Base-by-base conservation (phyloP, 2,888 invertebrate genomes). In the Troglohyphantes excavatus region DNA sequence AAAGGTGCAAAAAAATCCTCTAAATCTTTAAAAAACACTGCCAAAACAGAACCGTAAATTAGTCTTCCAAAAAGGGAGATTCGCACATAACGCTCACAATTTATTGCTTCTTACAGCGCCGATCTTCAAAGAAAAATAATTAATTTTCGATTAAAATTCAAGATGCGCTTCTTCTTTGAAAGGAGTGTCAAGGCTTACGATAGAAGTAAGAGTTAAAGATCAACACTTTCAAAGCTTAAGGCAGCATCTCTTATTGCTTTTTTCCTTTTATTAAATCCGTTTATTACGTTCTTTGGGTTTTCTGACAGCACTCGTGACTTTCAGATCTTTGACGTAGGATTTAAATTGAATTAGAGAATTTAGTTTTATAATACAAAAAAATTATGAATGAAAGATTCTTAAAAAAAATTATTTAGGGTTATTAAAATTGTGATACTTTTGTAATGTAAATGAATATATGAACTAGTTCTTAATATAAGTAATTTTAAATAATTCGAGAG, bases 111-210 rank as follows among this genome's bases (percentile, higher is more conserved):
- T 65, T 65, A 65, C 26, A 26, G 65, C 19, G 17, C 7, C n/a
- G 65, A 65, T 33, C n/a, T 67, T 29, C 68, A 33, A 68, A 68
- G 68, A 33, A 68, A 68, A 68, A 68, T 53, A 68, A 68, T 68
- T 68, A 68, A 33, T 68, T 68, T 33, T 68, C 68, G 68, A 68
- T 33, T 68, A 68, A 68, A 68, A 68, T 68, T 68, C 68, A 33
- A 29, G 68, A 68, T 68, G n/a, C n/a, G 19, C 26, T 68, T 33
- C 33, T 13, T n/a, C 17, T 33, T 19, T 68, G 33, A 68, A 68
- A 68, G 68, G 21, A 26, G 33, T 68, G 68, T 68, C 68, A 68
- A 21, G n/a, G 21, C 29, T 68, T 21, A 33, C 11, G 3, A 68
- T 33, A 68, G 33, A 68, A 68, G 19, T n/a, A 33, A 5, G 17